phyloP scores from a whole-genome alignment of 2,888 invertebrate species.

The Furcula furcula region DNA sequence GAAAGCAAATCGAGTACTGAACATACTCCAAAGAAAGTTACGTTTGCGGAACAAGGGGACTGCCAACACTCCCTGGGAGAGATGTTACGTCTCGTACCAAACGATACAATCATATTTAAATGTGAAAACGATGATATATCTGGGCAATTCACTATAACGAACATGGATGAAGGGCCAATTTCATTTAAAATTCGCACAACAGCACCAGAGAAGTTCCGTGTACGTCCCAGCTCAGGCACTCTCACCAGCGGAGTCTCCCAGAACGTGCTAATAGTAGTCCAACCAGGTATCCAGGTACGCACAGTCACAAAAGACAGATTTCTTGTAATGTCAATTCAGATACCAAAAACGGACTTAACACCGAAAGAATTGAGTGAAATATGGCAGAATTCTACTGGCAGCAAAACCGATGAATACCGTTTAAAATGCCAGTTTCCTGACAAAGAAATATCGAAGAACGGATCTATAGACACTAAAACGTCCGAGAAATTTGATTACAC shows the following conservation, averaged over 20 bases:
- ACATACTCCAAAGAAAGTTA: constrained; percentile 73
- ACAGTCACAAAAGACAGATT: constrained; percentile 91
- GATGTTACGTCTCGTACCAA: constrained; percentile 84
- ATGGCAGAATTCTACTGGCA: constrained; percentile 85
- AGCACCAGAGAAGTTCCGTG: constrained; percentile 96
- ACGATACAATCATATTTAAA: constrained; percentile 86
- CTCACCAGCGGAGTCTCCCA: constrained; percentile 84
- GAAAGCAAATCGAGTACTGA: constrained; percentile 72
- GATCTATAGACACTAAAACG: constrained; percentile 42
- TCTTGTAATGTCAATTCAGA: constrained; percentile 90
- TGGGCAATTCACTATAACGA: constrained; percentile 86
- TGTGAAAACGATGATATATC: constrained; percentile 85
- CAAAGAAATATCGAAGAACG: constrained; percentile 61
- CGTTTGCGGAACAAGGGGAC: constrained; percentile 63
- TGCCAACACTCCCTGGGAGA: constrained; percentile 71
- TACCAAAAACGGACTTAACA: constrained; percentile 80
- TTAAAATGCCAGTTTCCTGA: constrained; percentile 85
- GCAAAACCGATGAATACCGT: constrained; percentile 86
- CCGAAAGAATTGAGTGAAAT: constrained; percentile 85
- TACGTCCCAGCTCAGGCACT: constrained; percentile 92
- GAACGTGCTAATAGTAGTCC: constrained; percentile 87
- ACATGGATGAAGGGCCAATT: constrained; percentile 80
- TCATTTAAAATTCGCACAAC: constrained; percentile 94
- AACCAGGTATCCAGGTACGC: constrained; percentile 86
- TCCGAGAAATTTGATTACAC: constrained; percentile 89